A percentile compares a stretch with the other conserved stretches of the same genome.
Evolutionary conservation across 2,888 invertebrate genomes (phyloP).

Genomic region (Macaria notata): DNA sequence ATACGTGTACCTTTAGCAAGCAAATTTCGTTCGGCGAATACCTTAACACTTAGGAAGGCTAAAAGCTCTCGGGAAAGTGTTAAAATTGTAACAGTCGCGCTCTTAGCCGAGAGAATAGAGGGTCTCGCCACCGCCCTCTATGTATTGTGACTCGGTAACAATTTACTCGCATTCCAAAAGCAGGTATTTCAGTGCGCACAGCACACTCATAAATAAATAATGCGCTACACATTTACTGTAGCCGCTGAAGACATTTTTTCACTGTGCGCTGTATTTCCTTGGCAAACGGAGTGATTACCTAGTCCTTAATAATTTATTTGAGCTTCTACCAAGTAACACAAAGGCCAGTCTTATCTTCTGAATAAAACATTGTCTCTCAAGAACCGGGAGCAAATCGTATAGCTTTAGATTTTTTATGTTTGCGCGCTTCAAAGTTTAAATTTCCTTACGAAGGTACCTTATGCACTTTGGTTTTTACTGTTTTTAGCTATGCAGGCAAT

Average conservation of each 20-base stretch:
- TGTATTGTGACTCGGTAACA: constrained; percentile 30
- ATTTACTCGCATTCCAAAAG: constrained; percentile 31
- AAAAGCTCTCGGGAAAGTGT: constrained; percentile 47
- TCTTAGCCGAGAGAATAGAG: constrained; percentile 28
- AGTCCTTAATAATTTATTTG: constrained; percentile 71
- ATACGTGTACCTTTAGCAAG: neutral
- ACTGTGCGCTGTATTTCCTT: constrained; percentile 56
- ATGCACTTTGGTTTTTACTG: neutral
- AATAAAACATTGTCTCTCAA: constrained; percentile 69
- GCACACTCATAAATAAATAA: constrained; percentile 47
- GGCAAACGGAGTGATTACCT: constrained; percentile 69
- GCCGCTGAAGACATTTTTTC: constrained; percentile 57
- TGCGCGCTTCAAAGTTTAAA: constrained; percentile 34
- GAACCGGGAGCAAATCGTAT: constrained; percentile 53
- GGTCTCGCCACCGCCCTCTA: constrained; percentile 33
- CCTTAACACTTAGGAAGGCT: constrained; percentile 24
- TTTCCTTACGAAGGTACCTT: constrained; percentile 10
- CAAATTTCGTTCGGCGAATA: no score
- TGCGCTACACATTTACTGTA: constrained; percentile 47
- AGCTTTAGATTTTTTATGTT: constrained; percentile 48
- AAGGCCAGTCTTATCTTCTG: constrained; percentile 68
- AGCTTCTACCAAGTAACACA: constrained; percentile 66
- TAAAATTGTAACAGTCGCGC: constrained; percentile 45
- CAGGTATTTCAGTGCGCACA: constrained; percentile 40
- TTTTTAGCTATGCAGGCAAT: no score